Conservation (phyloP, 2,888 invertebrate genomes). For the Conomelus anceps region DNA sequence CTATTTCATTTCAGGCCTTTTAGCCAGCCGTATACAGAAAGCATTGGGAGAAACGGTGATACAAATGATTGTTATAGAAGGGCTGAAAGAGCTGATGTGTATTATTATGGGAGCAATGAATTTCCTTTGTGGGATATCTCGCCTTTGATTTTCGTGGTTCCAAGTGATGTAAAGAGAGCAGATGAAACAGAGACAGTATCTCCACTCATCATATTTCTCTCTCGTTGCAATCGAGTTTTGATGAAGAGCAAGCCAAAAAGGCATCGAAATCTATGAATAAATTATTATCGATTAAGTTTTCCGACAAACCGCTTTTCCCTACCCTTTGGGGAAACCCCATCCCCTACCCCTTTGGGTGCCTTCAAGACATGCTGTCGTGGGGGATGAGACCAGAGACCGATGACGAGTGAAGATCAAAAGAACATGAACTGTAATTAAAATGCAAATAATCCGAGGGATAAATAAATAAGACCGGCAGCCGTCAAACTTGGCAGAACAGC, state of each 20-base stretch:
- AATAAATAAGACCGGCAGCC: not conserved
- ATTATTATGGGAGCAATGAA: not conserved
- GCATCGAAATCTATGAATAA: conserved; percentile 12
- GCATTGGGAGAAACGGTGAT: not conserved
- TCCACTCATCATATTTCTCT: not conserved
- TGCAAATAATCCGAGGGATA: conserved; percentile 4
- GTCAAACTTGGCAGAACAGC: not conserved
- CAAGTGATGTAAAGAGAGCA: not conserved
- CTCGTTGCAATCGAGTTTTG: not conserved
- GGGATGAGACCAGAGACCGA: not conserved
- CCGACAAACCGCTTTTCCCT: not conserved
- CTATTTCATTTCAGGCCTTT: not conserved
- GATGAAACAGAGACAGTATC: not conserved
- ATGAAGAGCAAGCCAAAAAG: not conserved
- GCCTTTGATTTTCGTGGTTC: not conserved
- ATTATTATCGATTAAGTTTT: conserved; percentile 12
- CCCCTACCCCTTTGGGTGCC: too few relatives aligned
- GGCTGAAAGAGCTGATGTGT: not conserved
- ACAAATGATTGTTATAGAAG: not conserved
- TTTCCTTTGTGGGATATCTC: not conserved
- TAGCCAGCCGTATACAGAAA: not conserved
- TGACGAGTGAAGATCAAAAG: conserved; percentile 4
- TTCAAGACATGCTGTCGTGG: not conserved
- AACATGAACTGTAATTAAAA: conserved; percentile 5
- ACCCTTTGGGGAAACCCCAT: not conserved